A percentile compares a stretch with the other conserved stretches of the same genome.
Evolutionary conservation across 2,113 vertebrate genomes (phyloP).

Genomic region (Gallinago media): DNA sequence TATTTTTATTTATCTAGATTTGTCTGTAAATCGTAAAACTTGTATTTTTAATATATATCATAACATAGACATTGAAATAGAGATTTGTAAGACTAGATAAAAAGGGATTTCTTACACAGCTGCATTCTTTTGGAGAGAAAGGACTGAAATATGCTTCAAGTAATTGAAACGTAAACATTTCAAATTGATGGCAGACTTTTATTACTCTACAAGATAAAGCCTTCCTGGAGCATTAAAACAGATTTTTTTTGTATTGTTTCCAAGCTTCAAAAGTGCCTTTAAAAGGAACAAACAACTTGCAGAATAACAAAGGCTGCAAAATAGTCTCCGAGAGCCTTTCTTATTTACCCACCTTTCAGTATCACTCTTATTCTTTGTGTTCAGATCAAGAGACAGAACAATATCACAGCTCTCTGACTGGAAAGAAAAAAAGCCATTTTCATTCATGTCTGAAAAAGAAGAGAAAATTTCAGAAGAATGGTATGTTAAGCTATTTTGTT

Average conservation of each 20-base stretch:
- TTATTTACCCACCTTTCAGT: conserved; percentile 25
- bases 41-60: not conserved
- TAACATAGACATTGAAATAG: conserved; percentile 40
- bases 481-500: conserved; percentile 75
- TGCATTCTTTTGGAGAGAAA: conserved; percentile 63
- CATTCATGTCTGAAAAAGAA: conserved; percentile 79
- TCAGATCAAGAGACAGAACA: conserved; percentile 70
- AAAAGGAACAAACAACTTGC: conserved; percentile 59
- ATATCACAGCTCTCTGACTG: conserved; percentile 62
- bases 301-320: conserved; percentile 38
- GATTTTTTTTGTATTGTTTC: conserved; percentile 55
- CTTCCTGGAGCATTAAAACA: conserved; percentile 71
- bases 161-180: conserved; percentile 86
- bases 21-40: not conserved
- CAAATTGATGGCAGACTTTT: conserved; percentile 78
- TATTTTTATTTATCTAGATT: not conserved
- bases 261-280: conserved; percentile 42
- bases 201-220: conserved; percentile 76
- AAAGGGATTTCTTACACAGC: conserved; percentile 57
- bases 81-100: conserved; percentile 72
- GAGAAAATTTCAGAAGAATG: conserved; percentile 92
- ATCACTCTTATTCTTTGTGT: conserved; percentile 17
- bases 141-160: conserved; percentile 75
- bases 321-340: not conserved
- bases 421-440: conserved; percentile 51